Percentiles rank a stretch among this genome's conserved stretches.
Conservation (phyloP, 2,797 vertebrate species). For the Choloepus didactylus region DNA sequence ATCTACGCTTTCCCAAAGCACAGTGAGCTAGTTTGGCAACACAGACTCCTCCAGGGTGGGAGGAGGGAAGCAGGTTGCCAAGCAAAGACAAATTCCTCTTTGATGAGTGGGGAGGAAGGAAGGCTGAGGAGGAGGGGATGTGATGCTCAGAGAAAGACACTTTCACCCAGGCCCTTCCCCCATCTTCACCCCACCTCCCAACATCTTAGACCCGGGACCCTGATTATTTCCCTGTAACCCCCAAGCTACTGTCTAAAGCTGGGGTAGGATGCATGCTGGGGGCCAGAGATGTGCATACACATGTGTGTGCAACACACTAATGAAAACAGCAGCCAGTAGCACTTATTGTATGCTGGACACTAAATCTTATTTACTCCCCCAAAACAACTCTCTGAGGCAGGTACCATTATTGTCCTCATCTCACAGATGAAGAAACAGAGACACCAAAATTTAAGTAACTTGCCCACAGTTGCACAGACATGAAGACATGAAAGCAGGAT, state of each 20-base stretch:
- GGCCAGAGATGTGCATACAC: background rate
- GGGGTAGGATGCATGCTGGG: accelerated
- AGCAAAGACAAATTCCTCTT: background rate
- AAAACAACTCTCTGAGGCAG: background rate
- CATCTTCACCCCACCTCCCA: background rate
- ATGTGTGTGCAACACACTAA: accelerated
- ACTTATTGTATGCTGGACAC: background rate
- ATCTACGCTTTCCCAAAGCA: background rate
- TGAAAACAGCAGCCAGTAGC: background rate
- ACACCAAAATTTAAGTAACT: background rate
- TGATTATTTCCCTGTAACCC: background rate
- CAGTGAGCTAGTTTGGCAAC: background rate
- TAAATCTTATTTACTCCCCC: background rate
- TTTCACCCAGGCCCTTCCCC: background rate
- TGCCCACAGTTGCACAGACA: accelerated
- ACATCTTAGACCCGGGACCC: accelerated
- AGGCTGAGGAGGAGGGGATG: background rate
- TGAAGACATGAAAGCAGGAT: background rate
- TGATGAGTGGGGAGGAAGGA: background rate
- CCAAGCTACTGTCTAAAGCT: background rate
- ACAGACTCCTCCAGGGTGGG: background rate
- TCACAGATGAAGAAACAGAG: background rate
- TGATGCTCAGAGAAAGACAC: background rate
- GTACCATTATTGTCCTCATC: too few relatives aligned
- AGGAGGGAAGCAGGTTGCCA: background rate